phyloP scores from a whole-genome alignment of 30 jellyfish, hydroid and myxozoan species.

The Cassiopea andromeda region DNA sequence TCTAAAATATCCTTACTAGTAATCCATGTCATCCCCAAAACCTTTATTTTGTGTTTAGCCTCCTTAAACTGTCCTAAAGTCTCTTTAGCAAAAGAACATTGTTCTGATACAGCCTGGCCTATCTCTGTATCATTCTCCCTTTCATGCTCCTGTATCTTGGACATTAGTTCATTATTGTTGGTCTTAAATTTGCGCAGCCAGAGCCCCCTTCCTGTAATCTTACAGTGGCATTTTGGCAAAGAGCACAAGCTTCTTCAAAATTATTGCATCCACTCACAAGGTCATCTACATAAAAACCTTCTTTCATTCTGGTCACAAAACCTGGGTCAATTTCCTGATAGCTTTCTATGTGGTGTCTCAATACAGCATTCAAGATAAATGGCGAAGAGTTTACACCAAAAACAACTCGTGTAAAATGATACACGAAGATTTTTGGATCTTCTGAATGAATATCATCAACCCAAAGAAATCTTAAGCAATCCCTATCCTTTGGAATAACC shows the following conservation, averaged over 20 bases:
- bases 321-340: background rate
- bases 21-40: constrained; percentile 52
- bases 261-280: constrained; percentile 19
- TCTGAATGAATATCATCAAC: background rate
- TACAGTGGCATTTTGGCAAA: background rate
- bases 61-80: constrained; percentile 34
- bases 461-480: constrained; percentile 41
- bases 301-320: background rate
- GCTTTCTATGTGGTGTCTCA: background rate
- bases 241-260: constrained; percentile 2
- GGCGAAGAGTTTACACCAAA: constrained; percentile 24
- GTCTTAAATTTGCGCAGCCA: background rate
- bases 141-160: constrained; percentile 28
- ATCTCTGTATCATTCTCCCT: constrained; percentile 1
- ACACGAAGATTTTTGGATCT: constrained; percentile 2
- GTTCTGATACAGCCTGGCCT: background rate
- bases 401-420: constrained; percentile 26
- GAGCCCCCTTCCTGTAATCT: background rate
- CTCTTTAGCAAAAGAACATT: constrained; percentile 43
- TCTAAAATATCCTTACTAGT: constrained; percentile 32
- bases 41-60: constrained; percentile 34
- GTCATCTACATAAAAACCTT: constrained; percentile 44
- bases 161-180: constrained; percentile 23
- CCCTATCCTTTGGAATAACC: constrained; percentile 17
- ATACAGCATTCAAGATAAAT: constrained; percentile 17